Percentiles rank a stretch among this genome's conserved stretches.
Evolutionary conservation across 2,797 vertebrate species (phyloP).

Genomic region (Sebastes cheni): DNA sequence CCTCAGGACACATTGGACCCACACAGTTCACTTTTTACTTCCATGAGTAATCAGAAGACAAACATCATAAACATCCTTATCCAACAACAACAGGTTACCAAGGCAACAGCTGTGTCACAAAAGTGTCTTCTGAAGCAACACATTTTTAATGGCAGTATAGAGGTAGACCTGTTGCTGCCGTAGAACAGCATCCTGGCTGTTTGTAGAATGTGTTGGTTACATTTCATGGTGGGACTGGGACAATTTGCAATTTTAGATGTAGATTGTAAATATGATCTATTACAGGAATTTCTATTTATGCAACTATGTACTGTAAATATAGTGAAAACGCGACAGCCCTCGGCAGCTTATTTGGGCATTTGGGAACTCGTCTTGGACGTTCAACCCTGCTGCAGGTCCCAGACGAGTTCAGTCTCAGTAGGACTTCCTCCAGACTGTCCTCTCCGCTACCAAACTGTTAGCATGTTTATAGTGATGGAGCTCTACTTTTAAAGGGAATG

Average conservation of each 20-base stretch:
- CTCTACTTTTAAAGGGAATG: neutral
- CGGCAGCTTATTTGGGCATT: neutral
- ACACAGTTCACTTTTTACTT: neutral
- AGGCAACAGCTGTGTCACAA: neutral
- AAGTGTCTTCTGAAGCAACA: neutral
- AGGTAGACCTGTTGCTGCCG: neutral
- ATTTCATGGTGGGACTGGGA: neutral
- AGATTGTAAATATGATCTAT: neutral
- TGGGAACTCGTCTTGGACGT: neutral
- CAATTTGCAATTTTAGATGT: neutral
- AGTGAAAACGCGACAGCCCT: neutral
- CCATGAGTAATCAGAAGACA: neutral
- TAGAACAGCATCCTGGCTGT: neutral
- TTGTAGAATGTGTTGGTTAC: neutral
- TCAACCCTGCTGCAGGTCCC: neutral
- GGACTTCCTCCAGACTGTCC: neutral
- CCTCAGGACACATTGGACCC: neutral
- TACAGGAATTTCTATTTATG: neutral
- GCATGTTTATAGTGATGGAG: neutral
- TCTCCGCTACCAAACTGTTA: neutral
- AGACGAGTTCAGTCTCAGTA: neutral
- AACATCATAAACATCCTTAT: neutral
- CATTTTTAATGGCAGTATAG: neutral
- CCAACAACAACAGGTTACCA: neutral
- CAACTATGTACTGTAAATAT: neutral